Conservation (phyloP, 2,113 vertebrate genomes). For the Dasypus novemcinctus region DNA sequence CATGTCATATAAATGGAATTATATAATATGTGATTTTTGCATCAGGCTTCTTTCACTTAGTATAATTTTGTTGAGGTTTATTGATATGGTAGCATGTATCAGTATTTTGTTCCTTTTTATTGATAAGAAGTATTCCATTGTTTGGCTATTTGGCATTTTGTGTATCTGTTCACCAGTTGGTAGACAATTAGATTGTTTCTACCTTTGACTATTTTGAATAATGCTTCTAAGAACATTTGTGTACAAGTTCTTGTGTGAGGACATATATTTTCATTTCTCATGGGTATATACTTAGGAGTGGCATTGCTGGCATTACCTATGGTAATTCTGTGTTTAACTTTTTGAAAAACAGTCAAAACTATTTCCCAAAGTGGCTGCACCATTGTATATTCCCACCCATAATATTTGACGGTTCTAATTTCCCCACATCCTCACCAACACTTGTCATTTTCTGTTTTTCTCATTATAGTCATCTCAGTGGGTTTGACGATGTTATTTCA, state of each 20-base stretch:
- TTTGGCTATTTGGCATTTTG: not conserved
- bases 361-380: not conserved
- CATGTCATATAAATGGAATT: not conserved
- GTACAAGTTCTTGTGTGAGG: not conserved
- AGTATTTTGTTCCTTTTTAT: conserved; percentile 38
- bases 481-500: not conserved
- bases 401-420: not conserved
- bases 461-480: not conserved
- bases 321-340: not conserved
- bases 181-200: not conserved
- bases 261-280: not conserved
- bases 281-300: not conserved
- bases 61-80: not conserved
- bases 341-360: not conserved
- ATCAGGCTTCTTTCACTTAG: not conserved
- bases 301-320: not conserved
- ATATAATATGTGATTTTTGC: not conserved
- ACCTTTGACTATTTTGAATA: not conserved
- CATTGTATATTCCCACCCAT: not conserved
- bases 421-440: not conserved
- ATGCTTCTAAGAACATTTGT: not conserved
- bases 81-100: not conserved
- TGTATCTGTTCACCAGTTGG: not conserved
- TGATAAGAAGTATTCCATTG: not conserved
- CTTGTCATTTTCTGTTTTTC: not conserved